Evolutionary conservation across 2,113 vertebrate species (phyloP).

Genomic region (Protobothrops mucrosquamatus): DNA sequence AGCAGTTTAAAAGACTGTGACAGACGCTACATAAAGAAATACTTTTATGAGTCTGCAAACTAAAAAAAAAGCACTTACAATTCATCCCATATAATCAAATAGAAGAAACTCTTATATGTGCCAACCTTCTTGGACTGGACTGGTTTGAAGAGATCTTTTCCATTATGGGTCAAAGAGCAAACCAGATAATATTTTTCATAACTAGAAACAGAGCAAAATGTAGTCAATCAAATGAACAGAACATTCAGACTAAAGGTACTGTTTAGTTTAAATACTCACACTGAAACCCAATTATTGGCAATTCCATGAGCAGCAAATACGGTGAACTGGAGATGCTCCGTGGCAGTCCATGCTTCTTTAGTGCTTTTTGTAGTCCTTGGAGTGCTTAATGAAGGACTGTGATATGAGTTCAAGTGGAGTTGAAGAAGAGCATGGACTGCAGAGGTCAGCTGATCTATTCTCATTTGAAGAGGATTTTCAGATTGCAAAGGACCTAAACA

Average conservation of each 20-base stretch:
- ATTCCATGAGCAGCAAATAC: conserved; percentile 91
- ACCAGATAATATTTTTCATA: conserved; percentile 96
- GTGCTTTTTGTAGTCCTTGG: conserved; percentile 52
- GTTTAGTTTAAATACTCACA: conserved; percentile 71
- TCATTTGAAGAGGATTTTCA: conserved; percentile 76
- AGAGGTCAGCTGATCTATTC: conserved; percentile 76
- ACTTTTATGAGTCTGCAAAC: conserved; percentile 7
- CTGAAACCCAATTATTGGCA: conserved; percentile 86
- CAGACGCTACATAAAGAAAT: background rate
- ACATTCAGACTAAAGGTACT: background rate
- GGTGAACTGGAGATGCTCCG: conserved; percentile 93
- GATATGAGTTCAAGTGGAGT: conserved; percentile 79
- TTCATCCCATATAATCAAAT: conserved; percentile 98
- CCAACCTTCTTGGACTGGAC: conserved; percentile 96
- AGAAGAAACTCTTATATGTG: conserved; percentile 95
- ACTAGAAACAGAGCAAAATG: conserved; percentile 65
- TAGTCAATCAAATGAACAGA: background rate
- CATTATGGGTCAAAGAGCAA: conserved; percentile 92
- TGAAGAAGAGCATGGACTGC: conserved; percentile 84
- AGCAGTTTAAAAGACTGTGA: background rate
- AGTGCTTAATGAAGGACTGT: conserved; percentile 43
- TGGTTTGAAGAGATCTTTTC: conserved; percentile 94
- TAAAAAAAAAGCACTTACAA: conserved; percentile 79
- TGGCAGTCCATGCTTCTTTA: conserved; percentile 83
- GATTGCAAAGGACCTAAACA: conserved; percentile 67